These are phyloP conservation scores for Aphyosemion australe DNA, from an alignment of 2,113 vertebrate species.

Conservation along the genomic window DNA sequence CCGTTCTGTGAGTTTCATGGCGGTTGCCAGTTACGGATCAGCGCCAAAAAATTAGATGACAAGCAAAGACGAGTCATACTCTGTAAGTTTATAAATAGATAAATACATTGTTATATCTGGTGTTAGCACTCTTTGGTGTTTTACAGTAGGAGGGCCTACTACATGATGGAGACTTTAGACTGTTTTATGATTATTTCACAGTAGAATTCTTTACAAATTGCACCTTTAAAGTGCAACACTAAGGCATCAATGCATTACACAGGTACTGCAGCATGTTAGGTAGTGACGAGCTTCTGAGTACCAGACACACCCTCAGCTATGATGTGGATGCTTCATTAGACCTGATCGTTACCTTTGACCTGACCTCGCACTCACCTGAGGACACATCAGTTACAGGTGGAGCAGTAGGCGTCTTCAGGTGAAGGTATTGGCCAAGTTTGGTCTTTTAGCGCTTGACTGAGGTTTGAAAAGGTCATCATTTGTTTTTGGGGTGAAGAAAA, in stretches of 20 bases:
- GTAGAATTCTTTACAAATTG: no score
- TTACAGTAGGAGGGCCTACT: no score
- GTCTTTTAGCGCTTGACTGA: neutral
- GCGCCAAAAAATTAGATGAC: no score
- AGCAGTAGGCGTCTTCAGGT: slow-evolving; percentile 28
- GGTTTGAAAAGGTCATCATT: neutral
- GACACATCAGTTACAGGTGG: slow-evolving; percentile 68
- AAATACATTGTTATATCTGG: no score
- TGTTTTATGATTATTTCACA: no score
- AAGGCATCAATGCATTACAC: slow-evolving; percentile 11
- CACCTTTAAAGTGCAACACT: neutral
- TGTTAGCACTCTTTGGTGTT: no score
- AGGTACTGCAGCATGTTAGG: neutral
- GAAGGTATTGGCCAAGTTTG: slow-evolving; percentile 6
- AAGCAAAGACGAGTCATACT: no score
- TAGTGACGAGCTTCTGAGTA: slow-evolving; percentile 11
- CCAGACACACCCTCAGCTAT: slow-evolving; percentile 31
- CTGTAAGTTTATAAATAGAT: no score
- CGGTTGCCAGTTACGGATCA: no score
- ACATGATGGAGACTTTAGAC: no score
- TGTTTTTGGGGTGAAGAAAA: neutral
- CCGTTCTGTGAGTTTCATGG: no score
- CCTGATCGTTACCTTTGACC: slow-evolving; percentile 29
- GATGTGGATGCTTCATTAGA: slow-evolving; percentile 60
- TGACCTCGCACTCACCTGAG: slow-evolving; percentile 53